Conservation (phyloP, 2,797 vertebrate species). For the Melanotaenia maccullochi region DNA sequence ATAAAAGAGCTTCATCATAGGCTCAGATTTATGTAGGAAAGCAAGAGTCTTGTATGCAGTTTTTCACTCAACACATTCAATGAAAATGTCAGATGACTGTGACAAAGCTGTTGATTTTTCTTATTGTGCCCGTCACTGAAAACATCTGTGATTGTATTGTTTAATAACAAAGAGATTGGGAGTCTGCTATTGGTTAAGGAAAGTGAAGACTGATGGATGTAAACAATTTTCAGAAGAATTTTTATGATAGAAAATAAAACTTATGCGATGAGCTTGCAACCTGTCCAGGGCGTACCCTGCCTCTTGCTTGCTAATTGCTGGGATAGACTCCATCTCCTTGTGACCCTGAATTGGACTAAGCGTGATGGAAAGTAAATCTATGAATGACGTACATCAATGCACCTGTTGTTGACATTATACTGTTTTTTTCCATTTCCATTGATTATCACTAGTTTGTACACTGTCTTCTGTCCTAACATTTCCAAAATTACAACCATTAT, state of each 20-base stretch:
- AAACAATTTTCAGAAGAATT: slow-evolving; percentile 9
- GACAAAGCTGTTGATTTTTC: slow-evolving; percentile 17
- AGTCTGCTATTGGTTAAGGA: slow-evolving; percentile 5
- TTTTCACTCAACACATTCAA: slow-evolving; percentile 5
- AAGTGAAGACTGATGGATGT: background rate
- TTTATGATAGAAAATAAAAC: too few relatives aligned
- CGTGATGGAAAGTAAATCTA: too few relatives aligned
- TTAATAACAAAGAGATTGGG: slow-evolving; percentile 21
- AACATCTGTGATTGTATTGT: slow-evolving; percentile 12
- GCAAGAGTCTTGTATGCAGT: slow-evolving; percentile 14
- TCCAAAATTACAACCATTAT: slow-evolving; percentile 23
- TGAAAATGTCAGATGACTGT: background rate
- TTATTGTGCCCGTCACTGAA: background rate
- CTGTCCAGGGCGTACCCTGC: too few relatives aligned
- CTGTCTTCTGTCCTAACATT: slow-evolving; percentile 1
- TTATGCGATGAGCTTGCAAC: too few relatives aligned
- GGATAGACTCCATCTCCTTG: too few relatives aligned
- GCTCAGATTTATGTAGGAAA: slow-evolving; percentile 14
- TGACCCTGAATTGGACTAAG: too few relatives aligned
- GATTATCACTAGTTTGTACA: background rate
- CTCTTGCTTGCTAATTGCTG: too few relatives aligned
- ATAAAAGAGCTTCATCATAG: background rate
- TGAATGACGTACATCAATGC: background rate
- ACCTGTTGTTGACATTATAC: slow-evolving; percentile 13
- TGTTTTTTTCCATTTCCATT: slow-evolving; percentile 11